Base-by-base conservation (phyloP, 2,113 vertebrate genomes). In the Entelurus aequoreus region DNA sequence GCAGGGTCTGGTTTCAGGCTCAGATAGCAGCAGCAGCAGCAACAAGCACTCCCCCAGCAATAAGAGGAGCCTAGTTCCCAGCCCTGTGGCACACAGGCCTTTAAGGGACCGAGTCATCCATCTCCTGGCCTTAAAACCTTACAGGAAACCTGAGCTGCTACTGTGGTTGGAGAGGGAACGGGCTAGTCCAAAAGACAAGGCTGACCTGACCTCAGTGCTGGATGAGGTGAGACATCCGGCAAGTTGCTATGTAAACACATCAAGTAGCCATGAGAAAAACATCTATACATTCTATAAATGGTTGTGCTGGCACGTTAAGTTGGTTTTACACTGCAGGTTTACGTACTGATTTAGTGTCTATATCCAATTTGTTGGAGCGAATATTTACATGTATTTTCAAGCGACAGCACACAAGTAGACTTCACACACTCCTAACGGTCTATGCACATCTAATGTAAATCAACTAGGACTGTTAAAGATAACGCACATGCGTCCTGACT, bases 101-200 rank as follows among this genome's bases (percentile, higher is more conserved):
- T 74, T 93, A 42, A 83, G 74, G 62, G 92, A 91, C 21, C 88
- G 88, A 40, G 58, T 90, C 65, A 76, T 89, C 76, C 91, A 93
- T 78, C 79, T 89, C 54, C 69, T 87, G 68, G 90, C 90, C 72
- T 81, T 89, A 67, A 88, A 85, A 78, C 86, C 89, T 36, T 90
- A 89, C 78, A 80, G 62, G 77, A 90, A 90, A 82, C 90, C 89
- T 1, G 84, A 91, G 76, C 83, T 91, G 57, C 80, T 92, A 48
- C 82, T 89, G 61, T 89, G 81, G 84, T 72, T 88, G 80, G 89
- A 90, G 62, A 82, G 82, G 61, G 84, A 81, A 65, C 87, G 74
- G 55, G 85, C 65, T 28, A 83, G 72, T 51, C 87, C 84, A 66
- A 90, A 82, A 53, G 84, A 89, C 65, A 72, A 84, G 72, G 74